Percentiles rank a stretch among this genome's conserved stretches.
phyloP scores from a whole-genome alignment of 2,888 invertebrate species.

The Unio pictorum region DNA sequence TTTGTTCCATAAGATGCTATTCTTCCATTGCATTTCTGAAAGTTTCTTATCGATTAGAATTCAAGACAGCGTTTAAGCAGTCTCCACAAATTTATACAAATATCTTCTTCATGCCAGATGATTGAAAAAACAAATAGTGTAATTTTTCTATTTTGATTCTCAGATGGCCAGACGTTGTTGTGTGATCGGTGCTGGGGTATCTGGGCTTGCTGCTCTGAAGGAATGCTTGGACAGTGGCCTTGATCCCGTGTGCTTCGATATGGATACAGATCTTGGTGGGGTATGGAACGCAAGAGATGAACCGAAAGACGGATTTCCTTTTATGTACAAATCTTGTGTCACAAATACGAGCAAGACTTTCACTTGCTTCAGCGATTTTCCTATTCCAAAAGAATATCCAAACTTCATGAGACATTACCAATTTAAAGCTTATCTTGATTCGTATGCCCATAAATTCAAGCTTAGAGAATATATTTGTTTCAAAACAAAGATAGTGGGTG shows the following conservation, averaged over 20 bases:
- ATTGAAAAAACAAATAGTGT: too few species aligned
- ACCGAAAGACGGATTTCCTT: slow-evolving; percentile 15
- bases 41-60: too few species aligned
- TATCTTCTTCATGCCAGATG: too few species aligned
- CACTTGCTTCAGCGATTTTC: slow-evolving; percentile 25
- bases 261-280: slow-evolving; percentile 22
- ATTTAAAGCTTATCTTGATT: slow-evolving; percentile 18
- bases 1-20: too few species aligned
- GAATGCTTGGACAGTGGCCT: slow-evolving; percentile 20
- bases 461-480: slow-evolving; percentile 12
- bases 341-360: slow-evolving; percentile 27
- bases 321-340: slow-evolving; percentile 23
- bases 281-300: slow-evolving; percentile 19
- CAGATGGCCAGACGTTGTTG: slow-evolving; percentile 15
- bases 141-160: neutral
- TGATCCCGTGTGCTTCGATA: slow-evolving; percentile 20
- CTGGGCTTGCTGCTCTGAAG: slow-evolving; percentile 19
- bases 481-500: slow-evolving; percentile 7
- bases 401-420: slow-evolving; percentile 23
- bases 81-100: too few species aligned
- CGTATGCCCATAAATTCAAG: slow-evolving; percentile 16
- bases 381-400: slow-evolving; percentile 26
- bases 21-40: too few species aligned
- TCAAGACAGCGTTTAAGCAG: too few species aligned
- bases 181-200: slow-evolving; percentile 19